phyloP scores from a whole-genome alignment of 2,797 vertebrate species.

The Gorsachius magnificus region DNA sequence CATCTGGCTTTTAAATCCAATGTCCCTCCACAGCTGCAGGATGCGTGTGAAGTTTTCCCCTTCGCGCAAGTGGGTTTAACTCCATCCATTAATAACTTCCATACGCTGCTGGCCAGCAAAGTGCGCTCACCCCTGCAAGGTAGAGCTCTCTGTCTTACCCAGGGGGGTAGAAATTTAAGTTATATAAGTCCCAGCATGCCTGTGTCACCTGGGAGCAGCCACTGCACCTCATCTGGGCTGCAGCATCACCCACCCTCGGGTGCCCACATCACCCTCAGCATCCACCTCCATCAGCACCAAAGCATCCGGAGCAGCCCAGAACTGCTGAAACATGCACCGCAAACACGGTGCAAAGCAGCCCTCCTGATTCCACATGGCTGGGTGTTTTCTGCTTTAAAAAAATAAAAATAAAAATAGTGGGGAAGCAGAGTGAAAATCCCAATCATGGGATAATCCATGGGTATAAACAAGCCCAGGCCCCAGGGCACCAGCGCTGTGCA shows the following conservation, averaged over 20 bases:
- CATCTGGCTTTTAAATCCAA: background rate
- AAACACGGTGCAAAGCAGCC: background rate
- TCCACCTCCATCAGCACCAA: background rate
- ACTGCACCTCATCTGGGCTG: background rate
- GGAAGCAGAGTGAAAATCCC: background rate
- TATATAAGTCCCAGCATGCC: too few species aligned
- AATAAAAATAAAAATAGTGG: too few species aligned
- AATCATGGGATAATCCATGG: background rate
- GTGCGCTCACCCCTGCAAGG: background rate
- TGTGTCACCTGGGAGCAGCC: background rate
- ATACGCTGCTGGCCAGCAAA: background rate
- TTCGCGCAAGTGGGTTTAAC: background rate
- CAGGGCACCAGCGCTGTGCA: too few species aligned
- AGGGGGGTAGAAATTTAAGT: background rate
- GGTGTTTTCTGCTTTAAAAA: background rate
- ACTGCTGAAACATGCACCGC: background rate
- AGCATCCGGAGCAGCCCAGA: background rate
- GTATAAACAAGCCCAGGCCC: background rate
- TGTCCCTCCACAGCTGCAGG: background rate
- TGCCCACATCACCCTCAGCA: background rate
- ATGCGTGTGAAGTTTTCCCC: background rate
- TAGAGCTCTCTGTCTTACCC: background rate
- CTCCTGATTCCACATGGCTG: background rate
- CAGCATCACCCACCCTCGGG: background rate
- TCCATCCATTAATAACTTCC: background rate